These are phyloP conservation scores for Empis stercorea DNA, from an alignment of 2,888 invertebrate genomes.

Conservation along the genomic window DNA sequence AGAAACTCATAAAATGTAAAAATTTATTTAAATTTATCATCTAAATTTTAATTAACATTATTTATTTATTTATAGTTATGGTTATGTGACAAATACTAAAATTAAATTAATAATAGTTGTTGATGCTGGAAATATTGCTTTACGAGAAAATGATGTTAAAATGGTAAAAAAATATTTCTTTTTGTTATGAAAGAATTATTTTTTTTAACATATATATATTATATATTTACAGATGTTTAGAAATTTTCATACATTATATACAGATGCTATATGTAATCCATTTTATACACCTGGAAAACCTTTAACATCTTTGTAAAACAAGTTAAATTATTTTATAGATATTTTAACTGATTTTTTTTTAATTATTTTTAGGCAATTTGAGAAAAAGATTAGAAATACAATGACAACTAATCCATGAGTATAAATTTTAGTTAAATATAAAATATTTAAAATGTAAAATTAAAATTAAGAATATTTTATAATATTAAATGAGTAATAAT, in stretches of 20 bases:
- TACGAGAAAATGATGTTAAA: constrained; percentile 88
- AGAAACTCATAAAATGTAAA: constrained; percentile 91
- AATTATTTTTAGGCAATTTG: constrained; percentile 47
- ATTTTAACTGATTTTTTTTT: neutral
- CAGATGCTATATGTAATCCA: constrained; percentile 91
- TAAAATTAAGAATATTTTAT: too few relatives aligned
- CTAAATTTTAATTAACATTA: neutral
- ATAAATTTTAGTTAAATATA: too few relatives aligned
- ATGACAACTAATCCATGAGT: constrained; percentile 16
- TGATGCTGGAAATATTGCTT: constrained; percentile 73
- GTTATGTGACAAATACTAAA: constrained; percentile 94
- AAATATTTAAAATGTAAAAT: too few relatives aligned
- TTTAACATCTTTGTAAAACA: constrained; percentile 68
- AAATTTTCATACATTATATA: constrained; percentile 81
- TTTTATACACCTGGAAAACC: constrained; percentile 90
- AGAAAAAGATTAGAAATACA: constrained; percentile 51
- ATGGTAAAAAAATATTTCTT: constrained; percentile 43
- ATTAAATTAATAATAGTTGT: constrained; percentile 89
- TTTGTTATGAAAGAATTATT: neutral
- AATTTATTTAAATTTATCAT: constrained; percentile 16
- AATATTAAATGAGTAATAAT: too few relatives aligned
- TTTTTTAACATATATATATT: too few relatives aligned
- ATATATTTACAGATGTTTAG: constrained; percentile 56
- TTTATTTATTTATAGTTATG: constrained; percentile 50
- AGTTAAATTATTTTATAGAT: neutral